A percentile compares a stretch with the other conserved stretches of the same genome.
These are phyloP conservation scores for Myiothlypis coronata DNA, from an alignment of 2,797 vertebrate genomes.

Conservation along the genomic window DNA sequence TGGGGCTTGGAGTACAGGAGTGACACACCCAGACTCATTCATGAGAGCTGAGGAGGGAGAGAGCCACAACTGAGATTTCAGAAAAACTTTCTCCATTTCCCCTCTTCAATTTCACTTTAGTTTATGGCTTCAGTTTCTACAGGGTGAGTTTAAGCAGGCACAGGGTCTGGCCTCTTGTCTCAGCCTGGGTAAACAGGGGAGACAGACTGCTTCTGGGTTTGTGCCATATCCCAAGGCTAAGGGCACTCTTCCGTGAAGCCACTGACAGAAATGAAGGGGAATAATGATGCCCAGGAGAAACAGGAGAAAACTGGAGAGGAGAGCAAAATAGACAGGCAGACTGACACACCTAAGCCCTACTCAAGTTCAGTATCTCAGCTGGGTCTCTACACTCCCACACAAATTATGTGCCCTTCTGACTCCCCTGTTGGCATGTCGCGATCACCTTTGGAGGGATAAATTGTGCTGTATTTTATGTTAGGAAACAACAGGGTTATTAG, in stretches of 20 bases:
- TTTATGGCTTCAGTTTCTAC: background rate
- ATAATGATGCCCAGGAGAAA: background rate
- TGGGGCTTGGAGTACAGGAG: background rate
- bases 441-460: background rate
- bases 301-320: background rate
- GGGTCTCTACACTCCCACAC: background rate
- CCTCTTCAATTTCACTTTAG: background rate
- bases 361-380: background rate
- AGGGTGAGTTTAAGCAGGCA: background rate
- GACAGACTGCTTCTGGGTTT: background rate
- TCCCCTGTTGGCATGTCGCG: accelerated
- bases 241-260: background rate
- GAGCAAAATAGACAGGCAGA: background rate
- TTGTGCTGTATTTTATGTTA: too few relatives aligned
- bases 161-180: background rate
- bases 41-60: background rate
- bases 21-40: background rate
- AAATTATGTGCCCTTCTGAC: background rate
- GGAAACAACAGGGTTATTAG: background rate
- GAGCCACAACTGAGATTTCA: background rate
- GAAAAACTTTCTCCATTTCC: background rate
- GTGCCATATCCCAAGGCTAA: background rate
- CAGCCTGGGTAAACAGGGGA: background rate
- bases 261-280: background rate
- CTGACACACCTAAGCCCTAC: background rate